Evolutionary conservation across 2,113 vertebrate species (phyloP).

Genomic region (Oreochromis aureus): DNA sequence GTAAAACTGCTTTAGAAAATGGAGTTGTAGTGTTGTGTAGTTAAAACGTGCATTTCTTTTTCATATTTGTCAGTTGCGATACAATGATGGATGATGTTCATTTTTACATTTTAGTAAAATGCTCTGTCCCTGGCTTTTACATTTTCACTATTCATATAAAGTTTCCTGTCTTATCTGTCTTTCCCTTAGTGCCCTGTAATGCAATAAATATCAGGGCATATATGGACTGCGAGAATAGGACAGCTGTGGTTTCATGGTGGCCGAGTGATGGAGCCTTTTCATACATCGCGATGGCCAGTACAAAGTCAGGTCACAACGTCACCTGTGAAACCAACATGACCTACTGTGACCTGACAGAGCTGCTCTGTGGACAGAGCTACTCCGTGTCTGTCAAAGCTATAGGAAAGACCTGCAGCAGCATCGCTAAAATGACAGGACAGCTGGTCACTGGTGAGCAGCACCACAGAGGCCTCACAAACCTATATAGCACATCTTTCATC

Average conservation of each 20-base stretch:
- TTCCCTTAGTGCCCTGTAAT: slow-evolving; percentile 61
- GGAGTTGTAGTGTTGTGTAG: neutral
- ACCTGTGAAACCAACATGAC: slow-evolving; percentile 43
- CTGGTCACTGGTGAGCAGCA: slow-evolving; percentile 64
- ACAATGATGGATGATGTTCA: neutral
- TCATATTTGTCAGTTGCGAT: neutral
- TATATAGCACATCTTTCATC: neutral
- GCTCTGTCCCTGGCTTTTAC: neutral
- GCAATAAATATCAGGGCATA: slow-evolving; percentile 33
- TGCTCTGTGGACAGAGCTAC: slow-evolving; percentile 68
- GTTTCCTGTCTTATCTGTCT: neutral
- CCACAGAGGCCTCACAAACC: neutral
- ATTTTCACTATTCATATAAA: neutral
- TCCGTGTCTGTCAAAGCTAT: slow-evolving; percentile 48
- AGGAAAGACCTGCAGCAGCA: slow-evolving; percentile 61
- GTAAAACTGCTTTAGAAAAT: neutral
- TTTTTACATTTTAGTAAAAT: neutral
- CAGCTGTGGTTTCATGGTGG: slow-evolving; percentile 54
- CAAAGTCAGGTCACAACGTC: slow-evolving; percentile 1
- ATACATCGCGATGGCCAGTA: slow-evolving; percentile 36
- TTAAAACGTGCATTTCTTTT: neutral
- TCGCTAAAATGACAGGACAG: slow-evolving; percentile 15
- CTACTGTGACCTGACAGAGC: slow-evolving; percentile 45
- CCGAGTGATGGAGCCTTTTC: slow-evolving; percentile 41
- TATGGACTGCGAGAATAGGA: slow-evolving; percentile 48